These are phyloP conservation scores for Arctia plantaginis DNA, from an alignment of 2,888 invertebrate genomes.

Conservation along the genomic window DNA sequence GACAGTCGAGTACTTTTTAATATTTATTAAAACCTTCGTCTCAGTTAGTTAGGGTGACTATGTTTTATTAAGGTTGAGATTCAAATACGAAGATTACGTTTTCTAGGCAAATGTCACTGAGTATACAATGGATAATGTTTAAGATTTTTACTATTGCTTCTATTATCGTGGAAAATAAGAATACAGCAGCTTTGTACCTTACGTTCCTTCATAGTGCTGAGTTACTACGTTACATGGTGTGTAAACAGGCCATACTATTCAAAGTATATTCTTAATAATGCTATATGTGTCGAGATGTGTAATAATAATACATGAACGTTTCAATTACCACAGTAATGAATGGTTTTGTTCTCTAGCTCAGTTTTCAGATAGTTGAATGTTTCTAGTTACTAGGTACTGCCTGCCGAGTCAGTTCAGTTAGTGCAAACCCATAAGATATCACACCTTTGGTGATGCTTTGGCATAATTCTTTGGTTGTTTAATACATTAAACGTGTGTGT, in stretches of 20 bases:
- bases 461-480: constrained; percentile 5
- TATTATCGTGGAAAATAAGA: background rate
- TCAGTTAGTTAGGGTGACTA: background rate
- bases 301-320: background rate
- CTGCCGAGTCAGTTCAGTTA: background rate
- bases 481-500: no score
- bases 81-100: no score
- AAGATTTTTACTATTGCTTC: background rate
- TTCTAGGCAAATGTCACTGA: background rate
- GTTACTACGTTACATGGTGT: background rate
- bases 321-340: background rate
- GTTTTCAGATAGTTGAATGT: background rate
- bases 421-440: background rate
- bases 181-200: background rate
- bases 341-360: background rate
- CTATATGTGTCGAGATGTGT: background rate
- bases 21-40: background rate
- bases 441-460: background rate
- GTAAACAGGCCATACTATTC: background rate
- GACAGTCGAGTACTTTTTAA: background rate
- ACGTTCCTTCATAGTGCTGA: background rate
- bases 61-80: background rate
- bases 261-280: background rate
- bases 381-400: background rate
- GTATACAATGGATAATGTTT: background rate